Conservation (phyloP, 2,113 vertebrate species). For the Elephas maximus region DNA sequence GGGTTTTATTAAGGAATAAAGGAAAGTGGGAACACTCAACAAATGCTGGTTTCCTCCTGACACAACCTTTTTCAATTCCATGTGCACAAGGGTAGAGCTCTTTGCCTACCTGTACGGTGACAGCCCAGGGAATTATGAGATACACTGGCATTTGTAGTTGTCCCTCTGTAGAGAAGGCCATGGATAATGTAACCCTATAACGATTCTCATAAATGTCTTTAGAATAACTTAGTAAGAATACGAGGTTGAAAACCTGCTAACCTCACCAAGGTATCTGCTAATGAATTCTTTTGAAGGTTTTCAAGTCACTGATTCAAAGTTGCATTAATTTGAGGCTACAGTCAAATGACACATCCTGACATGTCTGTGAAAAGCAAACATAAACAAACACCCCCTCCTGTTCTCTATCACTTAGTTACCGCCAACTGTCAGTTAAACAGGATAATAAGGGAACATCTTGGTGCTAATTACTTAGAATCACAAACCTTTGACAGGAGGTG, state of each 20-base stretch:
- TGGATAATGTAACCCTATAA: neutral
- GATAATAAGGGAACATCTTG: neutral
- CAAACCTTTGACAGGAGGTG: neutral
- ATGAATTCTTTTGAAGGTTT: conserved; percentile 63
- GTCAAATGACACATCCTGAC: neutral
- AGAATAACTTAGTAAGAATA: neutral
- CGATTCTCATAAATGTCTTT: neutral
- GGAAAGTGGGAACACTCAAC: neutral
- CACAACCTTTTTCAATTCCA: neutral
- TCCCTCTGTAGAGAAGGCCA: neutral
- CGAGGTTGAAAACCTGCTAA: conserved; percentile 29
- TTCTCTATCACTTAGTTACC: neutral
- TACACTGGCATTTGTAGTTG: neutral
- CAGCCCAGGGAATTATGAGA: neutral
- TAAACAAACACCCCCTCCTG: neutral
- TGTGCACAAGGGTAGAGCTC: neutral
- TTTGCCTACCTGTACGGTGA: neutral
- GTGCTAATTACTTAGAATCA: neutral
- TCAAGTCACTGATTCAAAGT: conserved; percentile 6
- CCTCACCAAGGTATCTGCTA: neutral
- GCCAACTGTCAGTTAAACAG: neutral
- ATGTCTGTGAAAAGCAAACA: conserved; percentile 43
- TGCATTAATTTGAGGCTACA: neutral
- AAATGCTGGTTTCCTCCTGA: neutral
- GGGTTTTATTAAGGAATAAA: neutral